A percentile compares a stretch with the other conserved stretches of the same genome.
phyloP scores from a whole-genome alignment of 2,888 invertebrate genomes.

The Sphaerophoria taeniata region DNA sequence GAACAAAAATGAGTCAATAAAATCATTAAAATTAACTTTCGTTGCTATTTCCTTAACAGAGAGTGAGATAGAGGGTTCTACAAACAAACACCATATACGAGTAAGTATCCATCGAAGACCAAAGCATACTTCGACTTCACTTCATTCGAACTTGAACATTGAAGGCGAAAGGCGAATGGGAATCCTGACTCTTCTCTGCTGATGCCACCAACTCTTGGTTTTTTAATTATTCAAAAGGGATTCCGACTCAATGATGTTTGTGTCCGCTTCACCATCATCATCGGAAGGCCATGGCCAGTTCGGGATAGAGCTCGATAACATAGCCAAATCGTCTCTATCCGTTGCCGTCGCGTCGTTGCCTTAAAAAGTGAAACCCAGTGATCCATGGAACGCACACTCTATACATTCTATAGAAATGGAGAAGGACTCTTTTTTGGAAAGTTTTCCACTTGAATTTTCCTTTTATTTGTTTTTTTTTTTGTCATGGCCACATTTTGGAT shows the following conservation, averaged over 20 bases:
- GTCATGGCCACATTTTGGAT: conserved; percentile 35
- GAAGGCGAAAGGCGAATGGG: conserved; percentile 4
- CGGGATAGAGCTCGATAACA: conserved; percentile 12
- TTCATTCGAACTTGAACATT: conserved; percentile 26
- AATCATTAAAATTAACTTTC: conserved; percentile 74
- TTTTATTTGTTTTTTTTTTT: conserved; percentile 39
- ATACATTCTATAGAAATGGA: conserved; percentile 15
- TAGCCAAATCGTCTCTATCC: conserved; percentile 8
- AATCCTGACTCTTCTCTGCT: not conserved
- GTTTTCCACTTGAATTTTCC: conserved; percentile 71
- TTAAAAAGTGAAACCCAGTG: conserved; percentile 9
- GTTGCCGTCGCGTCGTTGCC: not conserved
- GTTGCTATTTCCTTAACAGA: conserved; percentile 39
- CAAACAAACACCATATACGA: conserved; percentile 29
- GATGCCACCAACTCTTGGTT: conserved; percentile 36
- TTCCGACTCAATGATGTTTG: conserved; percentile 63
- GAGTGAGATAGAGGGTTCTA: conserved; percentile 3
- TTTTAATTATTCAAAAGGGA: conserved; percentile 73
- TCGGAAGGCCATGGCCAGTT: conserved; percentile 1
- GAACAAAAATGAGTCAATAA: conserved; percentile 68
- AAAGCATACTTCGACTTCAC: conserved; percentile 17
- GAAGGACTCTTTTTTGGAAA: conserved; percentile 46
- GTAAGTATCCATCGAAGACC: conserved; percentile 13
- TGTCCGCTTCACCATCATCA: not conserved
- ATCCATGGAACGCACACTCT: conserved; percentile 26